Conservation (phyloP, 2,888 invertebrate species). For the Agriotes lineatus region DNA sequence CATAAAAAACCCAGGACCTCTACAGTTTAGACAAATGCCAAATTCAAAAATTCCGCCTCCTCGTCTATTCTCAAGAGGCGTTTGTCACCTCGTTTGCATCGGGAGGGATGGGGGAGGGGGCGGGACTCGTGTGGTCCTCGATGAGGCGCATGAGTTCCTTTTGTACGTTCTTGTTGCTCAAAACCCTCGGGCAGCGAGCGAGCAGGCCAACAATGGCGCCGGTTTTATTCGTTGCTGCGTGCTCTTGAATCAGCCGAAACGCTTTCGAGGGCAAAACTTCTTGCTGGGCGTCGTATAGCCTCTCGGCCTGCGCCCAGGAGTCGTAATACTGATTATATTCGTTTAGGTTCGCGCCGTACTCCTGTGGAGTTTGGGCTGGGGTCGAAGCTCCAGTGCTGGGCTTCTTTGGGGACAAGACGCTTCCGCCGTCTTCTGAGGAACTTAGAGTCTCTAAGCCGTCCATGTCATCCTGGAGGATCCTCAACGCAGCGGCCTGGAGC, state of each 20-base stretch:
- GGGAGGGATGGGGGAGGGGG: conserved; percentile 51
- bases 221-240: conserved; percentile 61
- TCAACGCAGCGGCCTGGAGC: conserved; percentile 70
- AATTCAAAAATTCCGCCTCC: conserved; percentile 50
- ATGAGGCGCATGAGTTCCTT: conserved; percentile 66
- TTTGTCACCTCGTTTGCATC: conserved; percentile 44
- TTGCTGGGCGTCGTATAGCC: conserved; percentile 56
- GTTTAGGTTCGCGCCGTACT: conserved; percentile 64
- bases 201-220: conserved; percentile 67
- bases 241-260: conserved; percentile 70
- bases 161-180: conserved; percentile 72
- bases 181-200: conserved; percentile 74
- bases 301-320: conserved; percentile 66
- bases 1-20: conserved; percentile 54
- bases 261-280: conserved; percentile 72
- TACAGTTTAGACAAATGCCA: conserved; percentile 48
- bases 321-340: conserved; percentile 71
- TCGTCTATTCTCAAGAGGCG: conserved; percentile 51
- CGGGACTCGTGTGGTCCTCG: conserved; percentile 56
- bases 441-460: conserved; percentile 64
- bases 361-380: conserved; percentile 67
- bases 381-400: conserved; percentile 66
- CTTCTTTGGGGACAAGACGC: conserved; percentile 59
- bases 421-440: conserved; percentile 62
- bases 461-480: conserved; percentile 71